Base-by-base conservation (phyloP, 2,797 vertebrate genomes). In the Spheniscus humboldti region DNA sequence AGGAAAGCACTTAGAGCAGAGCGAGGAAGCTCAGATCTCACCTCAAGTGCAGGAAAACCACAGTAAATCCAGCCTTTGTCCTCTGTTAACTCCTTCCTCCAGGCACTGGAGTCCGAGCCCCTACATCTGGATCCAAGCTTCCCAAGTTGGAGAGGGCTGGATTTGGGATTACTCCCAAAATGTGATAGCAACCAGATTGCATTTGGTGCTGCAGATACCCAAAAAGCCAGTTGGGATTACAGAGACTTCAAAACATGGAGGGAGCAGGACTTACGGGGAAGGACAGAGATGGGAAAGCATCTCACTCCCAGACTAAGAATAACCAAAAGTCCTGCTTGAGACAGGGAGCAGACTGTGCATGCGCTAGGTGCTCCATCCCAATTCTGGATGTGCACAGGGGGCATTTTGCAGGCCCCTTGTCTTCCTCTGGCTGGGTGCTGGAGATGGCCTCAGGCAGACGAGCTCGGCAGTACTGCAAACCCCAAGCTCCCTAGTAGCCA, bases 101-200 rank as follows among this genome's bases (percentile, higher is more conserved):
- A 64, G 73, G 59, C 57, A 68, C 67, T 52, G 79, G 12, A 39
- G n/a, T n/a, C 30, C 8, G 14, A 84, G 66, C 4, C 9, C 13
- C 37, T 22, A 7, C 6, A 7, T n/a, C 37, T 69, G n/a, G 9
- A 60, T 60, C 47, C 45, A 69, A 74, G 4, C 7, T n/a, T 48
- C 28, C 20, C 28, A 14, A 14, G 11, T 1, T 62, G 52, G 30
- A 50, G 86, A 72, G 17, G 33, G 31, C 1, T 28, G 1, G 15
- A 62, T 86, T 48, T 39, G 80, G 60, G 64, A 71, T 84, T 76
- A 30, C 20, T 92, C 83, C 35, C 47, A 28, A 88, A 88, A 72
- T 1, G 6, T 18, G 67, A 48, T 0, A 43, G 39, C 27, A 87
- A 33, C 4, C 48, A 64, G 52, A 15, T 0, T 10, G 13, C 4